Base-by-base conservation (phyloP, 2,888 invertebrate species). In the Ectropis crepuscularia region DNA sequence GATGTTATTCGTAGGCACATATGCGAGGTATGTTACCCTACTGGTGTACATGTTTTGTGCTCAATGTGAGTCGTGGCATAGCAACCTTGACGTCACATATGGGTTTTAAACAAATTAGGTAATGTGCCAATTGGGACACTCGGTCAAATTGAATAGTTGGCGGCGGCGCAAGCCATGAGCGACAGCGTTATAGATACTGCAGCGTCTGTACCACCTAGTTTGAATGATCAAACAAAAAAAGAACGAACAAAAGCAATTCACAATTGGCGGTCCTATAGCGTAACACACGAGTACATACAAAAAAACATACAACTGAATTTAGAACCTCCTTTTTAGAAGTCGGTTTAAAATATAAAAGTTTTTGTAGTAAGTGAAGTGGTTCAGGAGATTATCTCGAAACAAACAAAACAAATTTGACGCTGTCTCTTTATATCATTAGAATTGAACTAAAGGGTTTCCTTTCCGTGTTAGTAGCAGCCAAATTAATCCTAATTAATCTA, bases 21-120 rank as follows among this genome's bases (percentile, higher is more conserved):
- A 28, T 45, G 6, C 11, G 12, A 9, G 9, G 28, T 47, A 16
- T 46, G 10, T n/a, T 9, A 46, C n/a, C n/a, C n/a, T n/a, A n/a
- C 48, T 38, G 8, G 16, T 6, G 8, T 51, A 41, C 47, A 47
- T 9, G 12, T 59, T 59, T 59, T 46, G 51, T 46, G 12, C 10
- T 42, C 8, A 5, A 12, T 50, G 16, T 60, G 54, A 46, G 47
- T 55, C 54, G 39, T 55, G 65, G 57, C 59, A 50, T n/a, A 67
- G 65, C 68, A 75, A 71, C 87, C 87, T 88, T 87, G 88, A 71
- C 65, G 67, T 70, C 77, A 78, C 86, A 88, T 87, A 84, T 87
- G 88, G 80, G 75, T 79, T 81, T 82, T 82, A 83, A 83, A 88
- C 89, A 87, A 88, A 88, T 89, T 89, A 86, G 86, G 87, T 85